Percentiles rank a stretch among this genome's conserved stretches.
phyloP scores from a whole-genome alignment of 2,888 invertebrate species.

The Nipponacmea schrenckii region DNA sequence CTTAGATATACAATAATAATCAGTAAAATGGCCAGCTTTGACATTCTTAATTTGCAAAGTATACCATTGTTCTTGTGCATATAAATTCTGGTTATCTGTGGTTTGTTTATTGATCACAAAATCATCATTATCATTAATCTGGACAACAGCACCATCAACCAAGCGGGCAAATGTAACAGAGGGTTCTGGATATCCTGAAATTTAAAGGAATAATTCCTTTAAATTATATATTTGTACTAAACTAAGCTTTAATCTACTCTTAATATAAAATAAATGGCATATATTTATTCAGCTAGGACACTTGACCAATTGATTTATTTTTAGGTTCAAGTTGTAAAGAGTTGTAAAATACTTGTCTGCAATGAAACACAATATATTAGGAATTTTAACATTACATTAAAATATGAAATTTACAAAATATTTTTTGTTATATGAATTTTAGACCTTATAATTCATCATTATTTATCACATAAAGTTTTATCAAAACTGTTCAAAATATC shows the following conservation, averaged over 20 bases:
- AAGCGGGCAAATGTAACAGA: conserved; percentile 55
- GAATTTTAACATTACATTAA: no score
- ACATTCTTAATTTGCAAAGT: conserved; percentile 63
- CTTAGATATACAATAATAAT: conserved; percentile 58
- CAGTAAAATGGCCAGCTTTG: conserved; percentile 58
- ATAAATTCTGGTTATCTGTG: conserved; percentile 48
- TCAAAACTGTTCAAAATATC: no score
- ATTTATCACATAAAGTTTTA: no score
- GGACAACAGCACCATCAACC: conserved; percentile 32
- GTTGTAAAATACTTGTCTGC: background rate
- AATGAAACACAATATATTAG: no score
- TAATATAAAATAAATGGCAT: no score
- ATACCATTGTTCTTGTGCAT: conserved; percentile 60
- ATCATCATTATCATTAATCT: conserved; percentile 59
- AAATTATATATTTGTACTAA: background rate
- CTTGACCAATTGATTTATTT: no score
- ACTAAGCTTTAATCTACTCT: no score
- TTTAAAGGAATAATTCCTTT: background rate
- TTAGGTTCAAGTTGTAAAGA: background rate
- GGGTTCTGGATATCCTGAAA: conserved; percentile 59
- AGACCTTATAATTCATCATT: no score
- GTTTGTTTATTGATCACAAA: conserved; percentile 60
- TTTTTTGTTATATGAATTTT: conserved; percentile 3
- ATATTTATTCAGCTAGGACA: no score
- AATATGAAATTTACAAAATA: no score